Evolutionary conservation across 2,888 invertebrate species (phyloP), one percentile per base, ranked within the genome.

Genomic region (Mythimna pallens): DNA sequence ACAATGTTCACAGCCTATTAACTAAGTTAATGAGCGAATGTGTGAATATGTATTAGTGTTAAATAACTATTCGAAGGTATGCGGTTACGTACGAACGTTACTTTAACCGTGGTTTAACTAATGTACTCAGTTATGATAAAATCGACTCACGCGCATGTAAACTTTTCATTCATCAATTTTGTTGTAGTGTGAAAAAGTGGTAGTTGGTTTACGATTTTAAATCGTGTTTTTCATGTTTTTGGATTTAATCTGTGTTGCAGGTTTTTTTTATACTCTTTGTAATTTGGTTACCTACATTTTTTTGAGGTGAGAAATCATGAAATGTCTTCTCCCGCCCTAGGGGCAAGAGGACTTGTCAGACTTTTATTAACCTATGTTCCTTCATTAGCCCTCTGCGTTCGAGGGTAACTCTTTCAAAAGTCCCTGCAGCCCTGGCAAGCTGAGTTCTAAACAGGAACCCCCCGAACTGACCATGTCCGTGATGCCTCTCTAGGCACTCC

Each of bases 21-120:
- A 73, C 65, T 57, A 36, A 67, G 64, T 65, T 80, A 85, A 83
- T 76, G 62, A 78, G 63, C 69, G 72, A 59, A 66, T 72, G 65
- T 75, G 77, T 82, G 75, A 82, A 85, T 85, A 85, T 86, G 73
- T 62, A 85, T 86, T 55, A 75, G 65, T 73, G 73, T 83, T 87
- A 87, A 81, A 81, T 79, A 85, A 87, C 81, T 71, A 55, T 78
- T 57, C 30, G 59, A 62, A 74, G 68, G 65, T 67, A 69, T 69
- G 69, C 54, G 30, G 67, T 84, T 86, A 84, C 71, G 78, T 54
- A 50, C 68, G 50, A 54, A 64, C 40, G 43, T 58, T 77, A 40
- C 4, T 61, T 61, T 61, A 61, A 22, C 59, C 8, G 22, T 8
- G 34, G 40, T 78, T 79, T 47, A 57, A 58, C 75, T 54, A 62